Evolutionary conservation across 2,113 vertebrate species (phyloP).

Genomic region (Callipepla californica): DNA sequence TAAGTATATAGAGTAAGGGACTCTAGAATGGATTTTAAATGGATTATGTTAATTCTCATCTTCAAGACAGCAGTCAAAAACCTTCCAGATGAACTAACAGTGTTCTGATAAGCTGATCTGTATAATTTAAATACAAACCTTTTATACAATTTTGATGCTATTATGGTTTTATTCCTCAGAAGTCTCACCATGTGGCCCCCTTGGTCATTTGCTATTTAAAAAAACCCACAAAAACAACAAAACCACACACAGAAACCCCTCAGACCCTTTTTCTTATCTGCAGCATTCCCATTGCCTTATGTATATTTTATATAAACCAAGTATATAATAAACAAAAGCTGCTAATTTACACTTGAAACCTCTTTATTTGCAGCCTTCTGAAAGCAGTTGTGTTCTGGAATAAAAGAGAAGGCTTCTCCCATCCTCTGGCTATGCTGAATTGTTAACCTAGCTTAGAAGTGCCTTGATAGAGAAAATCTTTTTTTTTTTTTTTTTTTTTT

Average conservation of each 20-base stretch:
- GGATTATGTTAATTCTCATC: slow-evolving; percentile 78
- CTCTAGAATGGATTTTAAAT: slow-evolving; percentile 71
- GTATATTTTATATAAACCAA: slow-evolving; percentile 61
- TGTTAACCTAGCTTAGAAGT: slow-evolving; percentile 26
- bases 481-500: no score
- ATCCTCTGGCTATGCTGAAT: neutral
- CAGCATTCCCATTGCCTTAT: slow-evolving; percentile 5
- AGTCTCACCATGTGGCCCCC: slow-evolving; percentile 62
- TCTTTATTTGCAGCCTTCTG: slow-evolving; percentile 52
- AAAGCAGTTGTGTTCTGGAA: slow-evolving; percentile 42
- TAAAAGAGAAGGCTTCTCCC: slow-evolving; percentile 33
- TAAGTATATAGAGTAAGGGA: no score
- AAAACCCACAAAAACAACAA: neutral
- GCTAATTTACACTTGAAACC: slow-evolving; percentile 68
- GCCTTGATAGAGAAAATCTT: neutral
- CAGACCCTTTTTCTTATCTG: slow-evolving; percentile 46
- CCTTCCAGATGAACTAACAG: slow-evolving; percentile 75
- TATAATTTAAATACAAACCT: slow-evolving; percentile 74
- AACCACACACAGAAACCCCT: neutral
- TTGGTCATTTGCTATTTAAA: slow-evolving; percentile 46
- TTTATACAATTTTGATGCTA: slow-evolving; percentile 62
- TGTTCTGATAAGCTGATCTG: slow-evolving; percentile 72
- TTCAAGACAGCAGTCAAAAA: slow-evolving; percentile 63
- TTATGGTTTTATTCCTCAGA: slow-evolving; percentile 70
- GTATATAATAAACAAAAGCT: slow-evolving; percentile 50